Base-by-base conservation (phyloP, 2,888 invertebrate genomes). In the Mythimna lalbum region DNA sequence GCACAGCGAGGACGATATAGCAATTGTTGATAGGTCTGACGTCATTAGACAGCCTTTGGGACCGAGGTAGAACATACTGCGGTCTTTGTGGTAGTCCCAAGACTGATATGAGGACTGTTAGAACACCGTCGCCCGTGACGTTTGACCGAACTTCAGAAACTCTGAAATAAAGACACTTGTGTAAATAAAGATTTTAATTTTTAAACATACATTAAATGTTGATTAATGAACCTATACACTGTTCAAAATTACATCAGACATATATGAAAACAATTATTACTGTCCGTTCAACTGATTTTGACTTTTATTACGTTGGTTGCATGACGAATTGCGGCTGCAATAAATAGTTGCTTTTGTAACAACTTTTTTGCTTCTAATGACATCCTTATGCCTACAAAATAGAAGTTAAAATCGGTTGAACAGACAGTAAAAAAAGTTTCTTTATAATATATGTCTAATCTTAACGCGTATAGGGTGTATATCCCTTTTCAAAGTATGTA, bases 1-100 rank as follows among this genome's bases (percentile, higher is more conserved):
- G 91, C 2, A 97, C 96, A 2, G 96, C 97, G 36, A 97, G 86
- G 55, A 97, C 96, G 0, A 97, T 92, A 78, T 96, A 96, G 87
- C 97, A 97, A 77, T 95, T 95, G 67, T 91, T 91, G 21, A 93
- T 84, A 2, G 94, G 91, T 36, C 93, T 93, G 27, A 94, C 91
- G 21, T 93, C 92, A 2, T 88, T 81, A 17, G 94, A 91, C 0
- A 95, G 88, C 71, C 94, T 90, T 83, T 94, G 94, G 27, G 94
- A 88, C 33, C 94, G 88, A 73, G 91, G 90, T 69, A 92, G 77
- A 71, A 86, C 73, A 67, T 86, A 96, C 85, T 81, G 93, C 57
- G 90, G 88, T 76, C 88, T 93, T 65, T 83, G 85, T 69, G 83
- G 90, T 1, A 95, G 82, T 2, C 96, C 96, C 88, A 92, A 90